These are phyloP conservation scores for Python bivittatus DNA, from an alignment of 2,113 vertebrate species.

Conservation along the genomic window DNA sequence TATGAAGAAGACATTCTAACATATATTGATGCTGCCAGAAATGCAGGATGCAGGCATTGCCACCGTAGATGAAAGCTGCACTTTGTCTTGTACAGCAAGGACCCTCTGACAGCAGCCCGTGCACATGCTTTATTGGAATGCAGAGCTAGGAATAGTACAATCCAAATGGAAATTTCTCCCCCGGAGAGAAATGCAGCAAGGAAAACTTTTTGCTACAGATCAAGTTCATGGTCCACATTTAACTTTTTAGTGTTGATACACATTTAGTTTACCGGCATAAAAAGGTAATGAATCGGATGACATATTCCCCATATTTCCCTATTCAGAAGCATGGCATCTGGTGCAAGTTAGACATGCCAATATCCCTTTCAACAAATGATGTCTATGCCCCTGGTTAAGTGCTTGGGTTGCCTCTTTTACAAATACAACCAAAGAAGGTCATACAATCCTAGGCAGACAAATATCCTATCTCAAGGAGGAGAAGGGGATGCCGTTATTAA, in stretches of 20 bases:
- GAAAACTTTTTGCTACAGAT: not conserved
- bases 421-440: not conserved
- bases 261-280: not conserved
- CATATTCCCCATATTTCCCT: not conserved
- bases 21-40: not conserved
- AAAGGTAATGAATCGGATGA: not conserved
- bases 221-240: not conserved
- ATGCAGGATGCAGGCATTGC: not conserved
- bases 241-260: not conserved
- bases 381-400: not conserved
- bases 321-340: not conserved
- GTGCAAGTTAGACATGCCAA: not conserved
- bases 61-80: not conserved
- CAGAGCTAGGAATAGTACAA: not conserved
- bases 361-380: not conserved
- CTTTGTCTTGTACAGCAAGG: not conserved
- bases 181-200: not conserved
- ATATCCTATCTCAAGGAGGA: not conserved
- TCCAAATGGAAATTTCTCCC: constrained; percentile 11
- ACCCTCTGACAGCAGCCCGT: not conserved
- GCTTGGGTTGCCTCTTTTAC: not conserved
- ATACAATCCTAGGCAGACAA: not conserved
- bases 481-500: not conserved
- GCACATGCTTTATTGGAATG: not conserved
- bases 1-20: constrained; percentile 18